Base-by-base conservation (phyloP, 37 sponge, comb jelly and placozoan genomes). In the Beroe forskalii region DNA sequence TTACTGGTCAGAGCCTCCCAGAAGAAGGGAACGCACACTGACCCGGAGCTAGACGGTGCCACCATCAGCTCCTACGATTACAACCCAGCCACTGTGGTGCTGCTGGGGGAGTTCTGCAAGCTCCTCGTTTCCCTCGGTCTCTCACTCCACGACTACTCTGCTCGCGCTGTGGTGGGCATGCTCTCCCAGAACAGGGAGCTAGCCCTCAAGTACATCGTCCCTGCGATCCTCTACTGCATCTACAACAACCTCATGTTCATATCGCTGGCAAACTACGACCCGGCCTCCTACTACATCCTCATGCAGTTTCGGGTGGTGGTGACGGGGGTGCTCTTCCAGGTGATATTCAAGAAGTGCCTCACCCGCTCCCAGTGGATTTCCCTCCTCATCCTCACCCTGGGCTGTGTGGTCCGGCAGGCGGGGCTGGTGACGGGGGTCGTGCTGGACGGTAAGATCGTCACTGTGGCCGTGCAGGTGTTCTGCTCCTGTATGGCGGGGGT, bases 261-360 rank as follows among this genome's bases (percentile, higher is more conserved):
- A 8, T 76, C 37, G 12, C 64, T 91, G 86, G 14, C 76, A 1
- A 14, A 35, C 24, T 91, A 42, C 44, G 91, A 91, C 32, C 91
- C 91, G 22, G 83, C 91, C 27, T 44, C 91, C 67, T 91, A 91
- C 64, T 91, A 60, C 91, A 42, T 91, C 17, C 83, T 91, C 38
- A 44, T 91, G 62, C 91, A 91, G 66, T 76, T 91, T 41, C 1
- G 91, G 25, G 91, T 91, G 28, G 91, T 91, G 25, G 66, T 91
- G 25, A 91, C 89, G 8, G 91, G 91, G 17, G 62, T 91, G 23
- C 28, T 91, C 23, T 91, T 67, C 89, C 83, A 91, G 86, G 44
- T 91, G 8, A 35, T 91, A 28, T 91, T 91, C 66, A 44, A 60
- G 35, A 91, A 76, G 40, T n/a, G 61, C 38, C 76, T 91, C 43